phyloP scores from a whole-genome alignment of 2,888 invertebrate genomes.

The Tenthredo scrophulariae region DNA sequence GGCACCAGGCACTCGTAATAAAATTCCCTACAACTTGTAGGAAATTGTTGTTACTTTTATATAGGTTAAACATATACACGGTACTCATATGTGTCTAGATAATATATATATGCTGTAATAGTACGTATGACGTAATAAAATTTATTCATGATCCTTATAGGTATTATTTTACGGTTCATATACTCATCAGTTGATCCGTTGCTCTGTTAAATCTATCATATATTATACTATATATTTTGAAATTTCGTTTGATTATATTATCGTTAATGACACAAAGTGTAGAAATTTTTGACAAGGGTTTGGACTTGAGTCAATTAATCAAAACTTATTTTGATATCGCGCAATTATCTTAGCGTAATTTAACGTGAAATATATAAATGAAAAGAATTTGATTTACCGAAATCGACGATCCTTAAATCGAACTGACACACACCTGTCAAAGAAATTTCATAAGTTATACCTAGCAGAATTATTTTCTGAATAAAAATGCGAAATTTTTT shows the following conservation, averaged over 20 bases:
- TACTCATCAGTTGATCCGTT: conserved; percentile 27
- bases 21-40: background rate
- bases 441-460: background rate
- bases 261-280: background rate
- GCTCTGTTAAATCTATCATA: conserved; percentile 24
- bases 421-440: background rate
- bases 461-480: background rate
- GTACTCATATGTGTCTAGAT: background rate
- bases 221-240: background rate
- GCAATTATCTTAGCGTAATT: background rate
- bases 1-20: conserved; percentile 25
- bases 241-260: background rate
- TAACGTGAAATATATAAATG: background rate
- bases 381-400: background rate
- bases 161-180: background rate
- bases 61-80: background rate
- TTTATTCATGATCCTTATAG: conserved; percentile 18
- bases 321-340: background rate
- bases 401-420: background rate
- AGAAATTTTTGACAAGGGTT: background rate
- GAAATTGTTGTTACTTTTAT: conserved; percentile 5
- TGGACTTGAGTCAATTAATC: background rate
- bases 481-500: background rate
- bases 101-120: background rate
- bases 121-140: conserved; percentile 25